Base-by-base conservation (phyloP, 2,113 vertebrate species). In the Microtus oregoni region DNA sequence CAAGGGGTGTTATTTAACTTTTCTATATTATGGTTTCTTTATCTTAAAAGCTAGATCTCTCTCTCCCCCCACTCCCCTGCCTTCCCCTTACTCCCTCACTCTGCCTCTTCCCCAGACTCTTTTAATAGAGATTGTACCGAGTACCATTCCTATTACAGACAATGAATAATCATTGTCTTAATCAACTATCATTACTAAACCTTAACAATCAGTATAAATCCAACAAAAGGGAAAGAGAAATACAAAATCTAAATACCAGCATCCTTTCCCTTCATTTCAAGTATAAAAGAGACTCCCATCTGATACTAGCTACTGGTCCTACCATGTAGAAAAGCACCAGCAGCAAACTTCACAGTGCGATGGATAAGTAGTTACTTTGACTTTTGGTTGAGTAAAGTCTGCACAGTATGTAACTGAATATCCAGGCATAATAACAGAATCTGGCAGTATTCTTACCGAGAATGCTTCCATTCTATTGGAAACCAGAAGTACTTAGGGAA, bases 1-100 rank as follows among this genome's bases (percentile, higher is more conserved):
- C 24, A 19, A 38, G 26, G 7, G n/a, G 20, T 83, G 22, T 65
- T 41, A 90, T 35, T 76, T 99, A 86, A 99, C 11, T 58, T 58
- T 82, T 28, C 55, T 82, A 61, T 24, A 61, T 26, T 61, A 61
- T 41, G 3, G 38, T 41, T 58, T 82, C 35, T 83, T 82, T 4
- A 61, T 82, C 35, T 61, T 61, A 83, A 83, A 83, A 41, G 32
- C 50, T n/a, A 20, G 5, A n/a, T 2, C 11, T 55, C 50, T 35
- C 47, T 55, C 28, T 55, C 6, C 52, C 44, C 15, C 13, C 3
- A 14, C 41, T 47, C 41, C 13, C 6, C 41, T 44, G 14, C 44
- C 24, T 19, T 47, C 9, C 30, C 61, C 47, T 15, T 78, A 44
- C 73, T 76, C 12, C 2, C 30, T 79, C 55, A n/a, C 5, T 15